These are phyloP conservation scores for Strongylocentrotus purpuratus DNA, from an alignment of 35 echinoderm and acorn worm genomes.

Conservation along the genomic window DNA sequence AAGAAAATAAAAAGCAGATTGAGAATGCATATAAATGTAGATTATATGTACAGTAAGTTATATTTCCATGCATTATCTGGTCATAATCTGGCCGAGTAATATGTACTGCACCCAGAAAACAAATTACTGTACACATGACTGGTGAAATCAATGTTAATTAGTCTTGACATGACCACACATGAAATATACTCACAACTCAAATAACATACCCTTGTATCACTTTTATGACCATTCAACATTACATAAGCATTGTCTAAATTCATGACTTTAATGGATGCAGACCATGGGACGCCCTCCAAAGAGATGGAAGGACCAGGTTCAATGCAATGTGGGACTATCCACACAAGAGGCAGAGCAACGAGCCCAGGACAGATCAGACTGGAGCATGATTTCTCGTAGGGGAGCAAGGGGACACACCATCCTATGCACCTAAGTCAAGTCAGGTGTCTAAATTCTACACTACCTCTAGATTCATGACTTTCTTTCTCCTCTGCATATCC, in stretches of 20 bases:
- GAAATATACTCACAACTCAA: not conserved
- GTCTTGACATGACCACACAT: not conserved
- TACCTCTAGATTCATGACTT: conserved; percentile 81
- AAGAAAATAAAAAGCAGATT: conserved; percentile 20
- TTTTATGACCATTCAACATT: not conserved
- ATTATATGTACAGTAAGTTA: not conserved
- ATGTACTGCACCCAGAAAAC: too few relatives aligned
- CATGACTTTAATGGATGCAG: too few relatives aligned
- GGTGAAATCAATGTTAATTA: not conserved
- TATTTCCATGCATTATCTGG: too few relatives aligned
- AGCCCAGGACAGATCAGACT: too few relatives aligned
- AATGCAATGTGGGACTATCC: too few relatives aligned
- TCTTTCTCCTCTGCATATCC: conserved; percentile 77
- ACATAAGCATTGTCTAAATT: not conserved
- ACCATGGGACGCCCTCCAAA: too few relatives aligned
- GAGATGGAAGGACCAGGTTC: too few relatives aligned
- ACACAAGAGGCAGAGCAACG: too few relatives aligned
- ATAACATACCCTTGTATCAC: too few relatives aligned
- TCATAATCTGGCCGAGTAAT: too few relatives aligned
- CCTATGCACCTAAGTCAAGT: not conserved
- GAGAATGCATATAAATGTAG: not conserved
- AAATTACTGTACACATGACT: not conserved
- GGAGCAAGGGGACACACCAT: too few relatives aligned
- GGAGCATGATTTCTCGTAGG: too few relatives aligned
- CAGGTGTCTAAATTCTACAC: not conserved